These are phyloP conservation scores for Oasisia sp. DNA, from an alignment of 2,888 invertebrate species.

Conservation along the genomic window DNA sequence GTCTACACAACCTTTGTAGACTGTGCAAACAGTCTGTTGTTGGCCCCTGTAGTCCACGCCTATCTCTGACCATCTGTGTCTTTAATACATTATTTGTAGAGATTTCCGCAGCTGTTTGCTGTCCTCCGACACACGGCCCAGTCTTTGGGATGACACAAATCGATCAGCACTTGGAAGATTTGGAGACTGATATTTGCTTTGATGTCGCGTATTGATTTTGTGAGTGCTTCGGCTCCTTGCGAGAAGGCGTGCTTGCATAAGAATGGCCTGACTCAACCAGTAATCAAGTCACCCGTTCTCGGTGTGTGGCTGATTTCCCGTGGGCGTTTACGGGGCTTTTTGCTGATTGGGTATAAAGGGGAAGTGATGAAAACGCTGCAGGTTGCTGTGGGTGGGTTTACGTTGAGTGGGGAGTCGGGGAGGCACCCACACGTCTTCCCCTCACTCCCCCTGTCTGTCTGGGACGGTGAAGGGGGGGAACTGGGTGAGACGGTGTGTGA, in stretches of 20 bases:
- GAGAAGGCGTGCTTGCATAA: not conserved
- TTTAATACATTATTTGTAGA: conserved; percentile 13
- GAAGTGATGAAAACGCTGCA: conserved; percentile 5
- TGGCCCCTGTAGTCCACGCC: not conserved
- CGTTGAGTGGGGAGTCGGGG: not conserved
- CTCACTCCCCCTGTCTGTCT: too few species aligned
- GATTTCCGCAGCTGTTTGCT: not conserved
- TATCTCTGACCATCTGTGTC: conserved; percentile 14
- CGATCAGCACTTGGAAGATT: not conserved
- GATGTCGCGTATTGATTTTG: not conserved
- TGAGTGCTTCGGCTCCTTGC: not conserved
- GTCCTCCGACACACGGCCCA: not conserved
- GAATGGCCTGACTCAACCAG: not conserved
- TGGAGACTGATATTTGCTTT: not conserved
- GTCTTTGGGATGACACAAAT: not conserved
- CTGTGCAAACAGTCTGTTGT: not conserved
- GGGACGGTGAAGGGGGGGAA: too few species aligned
- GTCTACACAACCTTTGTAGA: not conserved
- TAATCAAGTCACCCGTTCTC: conserved; percentile 5
- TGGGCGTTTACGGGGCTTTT: not conserved
- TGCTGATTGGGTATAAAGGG: not conserved
- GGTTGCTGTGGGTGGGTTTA: not conserved
- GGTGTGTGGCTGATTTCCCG: not conserved
- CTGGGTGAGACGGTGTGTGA: too few species aligned
- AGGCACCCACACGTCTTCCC: not conserved